Evolutionary conservation across 2,797 vertebrate genomes (phyloP).

Genomic region (Halcyon leucocephala): DNA sequence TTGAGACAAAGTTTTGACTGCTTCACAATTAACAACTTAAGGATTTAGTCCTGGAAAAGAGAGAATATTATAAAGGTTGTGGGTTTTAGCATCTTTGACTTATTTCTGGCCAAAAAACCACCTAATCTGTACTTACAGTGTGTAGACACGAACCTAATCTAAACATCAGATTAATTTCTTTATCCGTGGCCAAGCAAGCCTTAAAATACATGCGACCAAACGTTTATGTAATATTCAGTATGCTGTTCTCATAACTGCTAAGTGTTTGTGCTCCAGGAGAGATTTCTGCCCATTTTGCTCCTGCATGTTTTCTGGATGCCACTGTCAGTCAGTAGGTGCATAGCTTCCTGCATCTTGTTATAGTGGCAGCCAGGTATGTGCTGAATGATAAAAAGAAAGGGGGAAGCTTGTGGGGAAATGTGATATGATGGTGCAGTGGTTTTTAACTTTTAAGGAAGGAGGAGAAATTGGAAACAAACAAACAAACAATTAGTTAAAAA

Average conservation of each 20-base stretch:
- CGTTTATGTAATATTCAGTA: background rate
- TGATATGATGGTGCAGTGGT: background rate
- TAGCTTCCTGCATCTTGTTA: background rate
- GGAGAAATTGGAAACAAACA: background rate
- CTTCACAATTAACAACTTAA: background rate
- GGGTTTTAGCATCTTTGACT: slow-evolving; percentile 2
- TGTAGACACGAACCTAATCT: slow-evolving; percentile 30
- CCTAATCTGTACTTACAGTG: background rate
- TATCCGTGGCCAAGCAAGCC: slow-evolving; percentile 11
- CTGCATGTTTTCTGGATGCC: background rate
- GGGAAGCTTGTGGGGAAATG: background rate
- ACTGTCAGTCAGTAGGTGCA: background rate
- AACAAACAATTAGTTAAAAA: background rate
- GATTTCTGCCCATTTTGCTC: slow-evolving; percentile 33
- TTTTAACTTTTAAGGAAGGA: background rate
- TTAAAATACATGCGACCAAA: slow-evolving; percentile 5
- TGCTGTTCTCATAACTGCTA: background rate
- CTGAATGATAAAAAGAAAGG: background rate
- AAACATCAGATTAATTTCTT: slow-evolving; percentile 42
- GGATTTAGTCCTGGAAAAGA: background rate
- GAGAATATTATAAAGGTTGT: background rate
- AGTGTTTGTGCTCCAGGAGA: slow-evolving; percentile 28
- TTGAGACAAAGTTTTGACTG: background rate
- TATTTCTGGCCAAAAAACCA: background rate
- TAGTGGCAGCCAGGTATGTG: background rate